A percentile compares a stretch with the other conserved stretches of the same genome.
phyloP scores from a whole-genome alignment of 2,797 vertebrate genomes.

The Coranthus polyacanthus region DNA sequence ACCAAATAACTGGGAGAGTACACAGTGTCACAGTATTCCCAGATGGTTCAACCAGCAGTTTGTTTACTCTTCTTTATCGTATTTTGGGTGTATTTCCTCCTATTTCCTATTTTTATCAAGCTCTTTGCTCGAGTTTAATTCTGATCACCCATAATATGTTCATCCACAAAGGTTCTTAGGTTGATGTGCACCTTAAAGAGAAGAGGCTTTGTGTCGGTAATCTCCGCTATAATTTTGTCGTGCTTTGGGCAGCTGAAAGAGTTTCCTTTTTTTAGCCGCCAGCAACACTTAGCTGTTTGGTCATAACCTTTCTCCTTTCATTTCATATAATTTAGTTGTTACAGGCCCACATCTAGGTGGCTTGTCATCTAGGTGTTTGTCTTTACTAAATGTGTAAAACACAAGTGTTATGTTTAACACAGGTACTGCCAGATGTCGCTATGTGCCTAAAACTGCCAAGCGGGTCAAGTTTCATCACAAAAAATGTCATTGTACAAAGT shows the following conservation, averaged over 20 bases:
- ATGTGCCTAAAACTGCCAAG: too few relatives aligned
- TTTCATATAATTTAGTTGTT: slow-evolving; percentile 21
- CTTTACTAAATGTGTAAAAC: too few relatives aligned
- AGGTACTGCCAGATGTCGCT: too few relatives aligned
- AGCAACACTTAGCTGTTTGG: not conserved
- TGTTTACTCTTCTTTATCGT: not conserved
- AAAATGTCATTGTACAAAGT: too few relatives aligned
- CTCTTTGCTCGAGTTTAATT: not conserved
- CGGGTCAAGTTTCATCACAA: too few relatives aligned
- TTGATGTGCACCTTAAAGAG: too few relatives aligned
- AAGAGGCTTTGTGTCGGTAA: not conserved
- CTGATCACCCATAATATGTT: not conserved
- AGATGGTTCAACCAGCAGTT: too few relatives aligned
- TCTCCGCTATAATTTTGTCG: too few relatives aligned
- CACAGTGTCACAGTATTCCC: not conserved
- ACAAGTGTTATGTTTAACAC: too few relatives aligned
- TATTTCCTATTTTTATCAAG: not conserved
- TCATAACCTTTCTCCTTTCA: slow-evolving; percentile 12
- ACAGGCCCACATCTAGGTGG: not conserved
- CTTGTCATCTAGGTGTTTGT: too few relatives aligned
- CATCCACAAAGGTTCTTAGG: not conserved
- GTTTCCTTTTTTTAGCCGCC: too few relatives aligned
- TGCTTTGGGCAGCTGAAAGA: too few relatives aligned
- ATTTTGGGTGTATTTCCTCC: not conserved
- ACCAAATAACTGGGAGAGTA: not conserved